Evolutionary conservation across 2,888 invertebrate genomes (phyloP), one percentile per base, ranked within the genome.

Genomic region (Hydriomena furcata): DNA sequence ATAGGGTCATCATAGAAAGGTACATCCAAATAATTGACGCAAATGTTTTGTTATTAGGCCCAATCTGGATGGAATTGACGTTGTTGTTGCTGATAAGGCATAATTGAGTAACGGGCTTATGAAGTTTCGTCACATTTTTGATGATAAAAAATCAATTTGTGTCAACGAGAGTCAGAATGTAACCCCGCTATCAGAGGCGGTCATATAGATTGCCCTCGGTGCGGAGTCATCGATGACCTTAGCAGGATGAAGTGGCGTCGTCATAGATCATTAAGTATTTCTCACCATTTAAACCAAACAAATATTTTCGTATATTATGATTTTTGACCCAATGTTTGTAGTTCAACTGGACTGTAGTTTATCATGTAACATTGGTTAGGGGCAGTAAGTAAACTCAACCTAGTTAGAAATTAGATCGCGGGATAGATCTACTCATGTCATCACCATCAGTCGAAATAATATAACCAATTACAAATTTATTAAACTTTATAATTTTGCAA

Each of bases 71-170:
- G 61, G 56, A 67, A 69, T 66, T 80, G 82, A 84, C 84, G 80
- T 80, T 78, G 74, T 72, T 76, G 62, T 64, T 55, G 58, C 61
- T 69, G 85, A 87, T 86, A 87, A 84, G 66, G 65, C 65, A 62
- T 65, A 69, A 67, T 80, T 79, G 78, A 74, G 78, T 76, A 78
- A 79, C 74, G 63, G 66, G 64, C 76, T 76, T 71, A 70, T 69
- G 64, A 66, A 65, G 71, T 83, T 78, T 79, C 81, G 76, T 82
- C 80, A 83, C 76, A 73, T 74, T 69, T 73, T 69, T 61, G 60
- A 71, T 65, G 82, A 82, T 84, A 82, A 84, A 79, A 81, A 85
- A 81, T 85, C 85, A 87, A 88, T 86, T 87, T 86, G 74, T 84
- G 85, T 86, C 86, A 86, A 72, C 63, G 61, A 66, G 70, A 76